phyloP scores from a whole-genome alignment of 1,140 invertebrate species.

The Scaptomyza hsui region DNA sequence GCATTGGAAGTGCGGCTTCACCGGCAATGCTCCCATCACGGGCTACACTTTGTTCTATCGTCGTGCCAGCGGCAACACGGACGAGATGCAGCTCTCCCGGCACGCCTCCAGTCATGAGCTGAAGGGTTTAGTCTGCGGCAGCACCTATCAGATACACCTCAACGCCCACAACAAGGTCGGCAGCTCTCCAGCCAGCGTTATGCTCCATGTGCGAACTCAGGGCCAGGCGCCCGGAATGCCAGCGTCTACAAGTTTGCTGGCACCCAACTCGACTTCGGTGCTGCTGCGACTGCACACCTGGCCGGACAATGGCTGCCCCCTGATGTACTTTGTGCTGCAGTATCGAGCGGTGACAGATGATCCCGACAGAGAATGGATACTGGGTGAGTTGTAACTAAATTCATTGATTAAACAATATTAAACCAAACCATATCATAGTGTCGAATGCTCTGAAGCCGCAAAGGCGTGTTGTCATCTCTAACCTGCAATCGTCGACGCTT shows the following conservation, averaged over 20 bases:
- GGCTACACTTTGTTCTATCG: slow-evolving; percentile 89
- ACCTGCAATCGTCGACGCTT: slow-evolving; percentile 91
- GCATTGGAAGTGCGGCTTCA: slow-evolving; percentile 89
- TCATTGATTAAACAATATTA: background rate
- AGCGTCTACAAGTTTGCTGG: slow-evolving; percentile 86
- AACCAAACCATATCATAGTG: slow-evolving; percentile 77
- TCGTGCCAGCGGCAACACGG: slow-evolving; percentile 87
- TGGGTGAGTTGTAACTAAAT: slow-evolving; percentile 52
- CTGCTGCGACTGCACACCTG: slow-evolving; percentile 89
- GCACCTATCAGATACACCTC: slow-evolving; percentile 89
- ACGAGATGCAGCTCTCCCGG: slow-evolving; percentile 87
- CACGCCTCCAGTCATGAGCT: slow-evolving; percentile 88
- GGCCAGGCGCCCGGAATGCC: slow-evolving; percentile 89
- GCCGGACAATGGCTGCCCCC: slow-evolving; percentile 92
- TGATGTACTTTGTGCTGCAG: slow-evolving; percentile 90
- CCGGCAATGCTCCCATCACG: slow-evolving; percentile 88
- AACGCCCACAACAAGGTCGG: slow-evolving; percentile 90
- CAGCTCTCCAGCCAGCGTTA: slow-evolving; percentile 88
- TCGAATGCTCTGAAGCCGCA: slow-evolving; percentile 89
- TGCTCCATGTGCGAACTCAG: slow-evolving; percentile 89
- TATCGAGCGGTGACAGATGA: slow-evolving; percentile 85
- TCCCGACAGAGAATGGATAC: slow-evolving; percentile 75
- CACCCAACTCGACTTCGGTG: slow-evolving; percentile 89
- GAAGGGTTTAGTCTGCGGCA: slow-evolving; percentile 89
- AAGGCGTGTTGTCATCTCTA: slow-evolving; percentile 87